These are phyloP conservation scores for Bombus pascuorum DNA, from an alignment of 1,140 invertebrate genomes.

Conservation along the genomic window DNA sequence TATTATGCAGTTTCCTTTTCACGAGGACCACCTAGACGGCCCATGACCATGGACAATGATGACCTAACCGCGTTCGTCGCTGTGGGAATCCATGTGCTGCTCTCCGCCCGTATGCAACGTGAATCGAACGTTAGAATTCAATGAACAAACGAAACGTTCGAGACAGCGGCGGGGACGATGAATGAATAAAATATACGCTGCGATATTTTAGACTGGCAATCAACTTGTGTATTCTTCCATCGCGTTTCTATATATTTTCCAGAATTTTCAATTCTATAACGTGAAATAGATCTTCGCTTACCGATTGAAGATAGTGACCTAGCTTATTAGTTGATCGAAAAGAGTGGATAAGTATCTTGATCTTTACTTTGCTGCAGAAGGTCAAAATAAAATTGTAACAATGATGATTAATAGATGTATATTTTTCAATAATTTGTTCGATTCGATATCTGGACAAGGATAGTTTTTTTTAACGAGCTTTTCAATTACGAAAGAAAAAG, in stretches of 20 bases:
- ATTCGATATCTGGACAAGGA: too few relatives aligned
- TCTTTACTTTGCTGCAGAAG: too few relatives aligned
- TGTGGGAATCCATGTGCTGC: conserved; percentile 38
- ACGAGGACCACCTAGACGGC: conserved; percentile 64
- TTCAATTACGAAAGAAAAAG: too few relatives aligned
- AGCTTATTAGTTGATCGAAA: too few relatives aligned
- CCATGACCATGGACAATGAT: conserved; percentile 46
- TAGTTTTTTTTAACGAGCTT: too few relatives aligned
- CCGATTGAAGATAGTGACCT: too few relatives aligned
- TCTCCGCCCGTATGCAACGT: background rate
- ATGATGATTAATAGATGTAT: too few relatives aligned
- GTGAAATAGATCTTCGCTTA: background rate
- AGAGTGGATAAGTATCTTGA: too few relatives aligned
- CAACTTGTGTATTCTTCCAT: background rate
- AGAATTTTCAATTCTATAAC: background rate
- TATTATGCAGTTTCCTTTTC: conserved; percentile 69
- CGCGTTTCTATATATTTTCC: background rate
- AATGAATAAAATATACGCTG: background rate
- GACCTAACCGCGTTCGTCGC: conserved; percentile 55
- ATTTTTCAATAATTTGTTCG: too few relatives aligned
- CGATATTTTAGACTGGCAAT: background rate
- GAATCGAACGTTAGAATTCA: conserved; percentile 14
- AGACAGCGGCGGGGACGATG: background rate
- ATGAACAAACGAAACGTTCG: conserved; percentile 12
- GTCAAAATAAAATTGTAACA: too few relatives aligned